These are phyloP conservation scores for Leptarthrus brevirostris DNA, from an alignment of 2,888 invertebrate species.

Conservation along the genomic window DNA sequence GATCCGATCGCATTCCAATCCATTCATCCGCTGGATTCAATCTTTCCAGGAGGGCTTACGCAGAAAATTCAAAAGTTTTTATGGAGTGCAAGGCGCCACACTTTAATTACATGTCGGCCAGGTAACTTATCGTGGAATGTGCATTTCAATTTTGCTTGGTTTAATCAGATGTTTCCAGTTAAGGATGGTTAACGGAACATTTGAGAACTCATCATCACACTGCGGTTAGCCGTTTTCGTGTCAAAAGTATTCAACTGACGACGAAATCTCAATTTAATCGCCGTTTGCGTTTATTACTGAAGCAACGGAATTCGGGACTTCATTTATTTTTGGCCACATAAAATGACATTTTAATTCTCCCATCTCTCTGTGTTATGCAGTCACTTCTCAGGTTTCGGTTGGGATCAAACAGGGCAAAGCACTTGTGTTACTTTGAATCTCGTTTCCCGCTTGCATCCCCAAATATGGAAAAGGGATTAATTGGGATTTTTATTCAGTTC, in stretches of 20 bases:
- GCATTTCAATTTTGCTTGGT: slow-evolving; percentile 28
- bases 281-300: neutral
- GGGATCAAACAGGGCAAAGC: neutral
- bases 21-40: neutral
- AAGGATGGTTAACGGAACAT: slow-evolving; percentile 36
- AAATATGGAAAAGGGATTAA: neutral
- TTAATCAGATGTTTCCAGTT: slow-evolving; percentile 37
- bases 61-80: neutral
- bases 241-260: slow-evolving; percentile 2
- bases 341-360: slow-evolving; percentile 7
- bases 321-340: slow-evolving; percentile 27
- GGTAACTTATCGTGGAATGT: slow-evolving; percentile 8
- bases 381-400: neutral
- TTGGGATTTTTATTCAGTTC: neutral
- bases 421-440: neutral
- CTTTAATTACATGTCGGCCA: slow-evolving; percentile 18
- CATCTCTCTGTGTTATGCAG: neutral
- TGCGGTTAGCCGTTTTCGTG: slow-evolving; percentile 7
- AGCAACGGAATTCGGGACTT: neutral
- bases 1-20: slow-evolving; percentile 30
- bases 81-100: slow-evolving; percentile 29
- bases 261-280: slow-evolving; percentile 1
- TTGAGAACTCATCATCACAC: slow-evolving; percentile 25
- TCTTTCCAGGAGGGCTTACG: neutral
- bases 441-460: neutral